phyloP scores from a whole-genome alignment of 2,888 invertebrate genomes.

The Limnephilus lunatus region DNA sequence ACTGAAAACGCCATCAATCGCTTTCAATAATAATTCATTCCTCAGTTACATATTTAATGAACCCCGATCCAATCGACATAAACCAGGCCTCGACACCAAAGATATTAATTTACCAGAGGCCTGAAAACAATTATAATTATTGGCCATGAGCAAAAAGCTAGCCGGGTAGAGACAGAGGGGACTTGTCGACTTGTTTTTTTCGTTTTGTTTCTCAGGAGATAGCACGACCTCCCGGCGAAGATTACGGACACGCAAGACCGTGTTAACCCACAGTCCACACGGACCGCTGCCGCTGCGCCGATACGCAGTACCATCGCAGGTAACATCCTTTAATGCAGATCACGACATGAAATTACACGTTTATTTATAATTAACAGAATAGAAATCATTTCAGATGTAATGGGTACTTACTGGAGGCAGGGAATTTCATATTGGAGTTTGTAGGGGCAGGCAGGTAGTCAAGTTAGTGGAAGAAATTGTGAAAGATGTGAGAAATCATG shows the following conservation, averaged over 20 bases:
- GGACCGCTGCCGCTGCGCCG: too few species aligned
- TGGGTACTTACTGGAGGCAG: not conserved
- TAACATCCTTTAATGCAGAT: constrained; percentile 50
- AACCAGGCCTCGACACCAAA: constrained; percentile 7
- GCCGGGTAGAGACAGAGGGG: not conserved
- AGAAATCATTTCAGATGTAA: constrained; percentile 36
- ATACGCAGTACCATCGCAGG: constrained; percentile 8
- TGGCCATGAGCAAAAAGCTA: not conserved
- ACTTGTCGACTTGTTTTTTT: not conserved
- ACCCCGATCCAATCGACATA: constrained; percentile 17
- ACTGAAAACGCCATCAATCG: too few species aligned
- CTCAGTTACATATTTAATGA: not conserved
- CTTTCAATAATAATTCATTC: too few species aligned
- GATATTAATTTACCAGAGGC: constrained; percentile 21
- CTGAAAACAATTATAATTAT: constrained; percentile 14
- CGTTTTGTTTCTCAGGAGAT: not conserved
- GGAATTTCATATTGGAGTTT: not conserved
- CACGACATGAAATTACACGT: constrained; percentile 59
- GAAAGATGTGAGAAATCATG: not conserved
- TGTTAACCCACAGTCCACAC: constrained; percentile 25
- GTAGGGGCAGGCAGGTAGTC: not conserved
- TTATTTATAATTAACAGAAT: constrained; percentile 60
- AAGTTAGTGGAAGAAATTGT: too few species aligned
- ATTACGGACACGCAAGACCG: constrained; percentile 59
- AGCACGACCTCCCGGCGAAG: constrained; percentile 46